These are phyloP conservation scores for Dromiciops gliroides DNA, from an alignment of 2,113 vertebrate species.

Conservation along the genomic window DNA sequence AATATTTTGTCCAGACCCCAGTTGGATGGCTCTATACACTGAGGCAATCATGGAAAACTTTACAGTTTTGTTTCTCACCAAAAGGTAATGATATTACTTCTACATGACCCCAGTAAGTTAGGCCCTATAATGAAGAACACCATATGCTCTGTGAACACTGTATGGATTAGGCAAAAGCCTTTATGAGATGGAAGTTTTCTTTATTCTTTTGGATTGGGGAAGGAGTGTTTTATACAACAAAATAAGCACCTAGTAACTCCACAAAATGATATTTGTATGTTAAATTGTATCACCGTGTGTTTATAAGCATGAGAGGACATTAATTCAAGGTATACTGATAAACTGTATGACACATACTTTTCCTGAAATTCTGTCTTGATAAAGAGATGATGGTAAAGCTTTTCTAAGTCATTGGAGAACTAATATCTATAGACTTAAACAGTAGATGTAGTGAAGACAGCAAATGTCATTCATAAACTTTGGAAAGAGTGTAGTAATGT, in stretches of 20 bases:
- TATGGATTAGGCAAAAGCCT: not conserved
- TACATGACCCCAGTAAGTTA: not conserved
- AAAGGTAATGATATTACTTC: not conserved
- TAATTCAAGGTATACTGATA: not conserved
- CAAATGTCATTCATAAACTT: not conserved
- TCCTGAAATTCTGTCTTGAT: not conserved
- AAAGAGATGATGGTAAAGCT: not conserved
- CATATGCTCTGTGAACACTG: not conserved
- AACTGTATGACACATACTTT: not conserved
- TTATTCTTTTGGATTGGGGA: not conserved
- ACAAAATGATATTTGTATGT: not conserved
- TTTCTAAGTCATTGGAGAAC: not conserved
- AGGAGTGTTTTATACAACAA: not conserved
- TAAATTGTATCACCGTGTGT: not conserved
- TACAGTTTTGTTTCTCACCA: not conserved
- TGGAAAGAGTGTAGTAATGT: not conserved
- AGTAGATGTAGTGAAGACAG: not conserved
- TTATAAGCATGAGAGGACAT: not conserved
- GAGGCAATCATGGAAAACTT: not conserved
- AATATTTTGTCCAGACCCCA: not conserved
- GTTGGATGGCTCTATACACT: not conserved
- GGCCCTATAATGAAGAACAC: not conserved
- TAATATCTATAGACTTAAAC: not conserved
- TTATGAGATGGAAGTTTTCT: not conserved
- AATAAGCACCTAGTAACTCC: not conserved